Evolutionary conservation across 37 sponge, comb jelly and placozoan genomes (phyloP).

Genomic region (Geodia barretti): DNA sequence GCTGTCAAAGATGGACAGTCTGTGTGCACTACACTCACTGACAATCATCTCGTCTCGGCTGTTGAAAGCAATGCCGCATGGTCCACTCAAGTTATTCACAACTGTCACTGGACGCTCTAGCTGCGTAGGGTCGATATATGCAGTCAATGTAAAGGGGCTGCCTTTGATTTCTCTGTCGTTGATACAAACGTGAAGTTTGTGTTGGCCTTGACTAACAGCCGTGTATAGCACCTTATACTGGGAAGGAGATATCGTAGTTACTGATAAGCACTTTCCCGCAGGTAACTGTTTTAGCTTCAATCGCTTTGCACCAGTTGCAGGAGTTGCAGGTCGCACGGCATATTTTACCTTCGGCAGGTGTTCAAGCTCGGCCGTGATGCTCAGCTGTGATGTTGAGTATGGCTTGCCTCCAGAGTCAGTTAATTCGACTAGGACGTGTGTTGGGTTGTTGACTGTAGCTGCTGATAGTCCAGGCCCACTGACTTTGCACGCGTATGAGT

Average conservation of each 20-base stretch:
- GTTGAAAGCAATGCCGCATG: slow-evolving; percentile 8
- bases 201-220: background rate
- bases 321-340: too few relatives aligned
- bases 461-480: background rate
- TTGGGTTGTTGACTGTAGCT: background rate
- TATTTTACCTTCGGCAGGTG: background rate
- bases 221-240: background rate
- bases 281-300: too few relatives aligned
- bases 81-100: background rate
- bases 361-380: background rate
- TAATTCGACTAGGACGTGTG: background rate
- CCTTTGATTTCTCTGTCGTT: background rate
- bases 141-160: background rate
- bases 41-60: background rate
- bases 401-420: background rate
- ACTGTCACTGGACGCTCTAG: background rate
- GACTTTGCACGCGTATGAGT: background rate
- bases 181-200: background rate
- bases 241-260: background rate
- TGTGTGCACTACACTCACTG: background rate
- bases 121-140: background rate
- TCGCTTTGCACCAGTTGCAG: too few relatives aligned
- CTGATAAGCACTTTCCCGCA: too few relatives aligned
- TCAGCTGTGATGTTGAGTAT: background rate
- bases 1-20: background rate